Evolutionary conservation across 2,888 invertebrate species (phyloP), one percentile per base, ranked within the genome.

Genomic region (Sesia bembeciformis): DNA sequence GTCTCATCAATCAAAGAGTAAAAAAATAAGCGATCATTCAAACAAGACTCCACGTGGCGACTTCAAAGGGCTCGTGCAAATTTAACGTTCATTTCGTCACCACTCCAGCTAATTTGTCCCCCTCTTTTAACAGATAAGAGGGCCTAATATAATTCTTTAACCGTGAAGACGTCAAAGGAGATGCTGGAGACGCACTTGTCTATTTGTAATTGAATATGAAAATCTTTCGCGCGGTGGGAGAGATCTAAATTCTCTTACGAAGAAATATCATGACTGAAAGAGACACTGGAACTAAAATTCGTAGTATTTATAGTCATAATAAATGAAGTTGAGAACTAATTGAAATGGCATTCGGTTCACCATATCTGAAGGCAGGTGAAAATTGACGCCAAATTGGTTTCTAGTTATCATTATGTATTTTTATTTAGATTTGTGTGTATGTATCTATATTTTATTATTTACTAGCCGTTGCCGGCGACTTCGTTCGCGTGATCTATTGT

Each of bases 121-220:
- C 65, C 59, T 65, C 56, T 51, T 58, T 56, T 49, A 43, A 57
- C 41, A 60, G 65, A 62, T 61, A 66, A 76, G 72, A 75, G 78
- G 71, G 68, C 75, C 81, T 81, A 83, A 86, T 84, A 81, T 46
- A 46, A 46, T 83, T 70, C 78, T 79, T 75, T 76, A 78, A 72
- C 76, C 78, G 81, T 78, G 72, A 76, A 81, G 77, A 83, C 72
- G 85, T 84, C 85, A 85, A 86, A 85, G 84, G 74, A 70, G 67
- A 74, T 73, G 68, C 85, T 86, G 66, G 81, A 86, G 85, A 84
- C 84, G 73, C 74, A 83, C 86, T 88, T 82, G 84, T 87, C 82
- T 87, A 82, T 88, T 86, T 87, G 85, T 86, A 88, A 88, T 88
- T 86, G 85, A 87, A 88, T 86, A 87, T 85, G 84, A 88, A 88